Evolutionary conservation across 2,113 vertebrate genomes (phyloP).

Genomic region (Propithecus coquereli): DNA sequence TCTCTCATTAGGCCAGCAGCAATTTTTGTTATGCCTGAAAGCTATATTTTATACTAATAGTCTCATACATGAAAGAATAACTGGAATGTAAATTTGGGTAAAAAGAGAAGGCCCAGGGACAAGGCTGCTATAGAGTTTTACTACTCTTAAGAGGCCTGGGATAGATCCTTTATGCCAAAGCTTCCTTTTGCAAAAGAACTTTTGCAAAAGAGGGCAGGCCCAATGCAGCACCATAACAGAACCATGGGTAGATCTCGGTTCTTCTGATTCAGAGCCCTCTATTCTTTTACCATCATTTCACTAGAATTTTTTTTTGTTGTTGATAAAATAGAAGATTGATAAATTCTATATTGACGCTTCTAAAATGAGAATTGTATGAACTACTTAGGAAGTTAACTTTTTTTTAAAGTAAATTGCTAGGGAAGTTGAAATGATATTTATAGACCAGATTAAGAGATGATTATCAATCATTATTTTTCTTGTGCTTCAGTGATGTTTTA

Average conservation of each 20-base stretch:
- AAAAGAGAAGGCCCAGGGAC: background rate
- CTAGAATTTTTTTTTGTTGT: background rate
- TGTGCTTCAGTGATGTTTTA: background rate
- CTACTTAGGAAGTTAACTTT: background rate
- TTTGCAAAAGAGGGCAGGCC: background rate
- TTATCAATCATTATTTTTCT: background rate
- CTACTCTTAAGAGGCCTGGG: background rate
- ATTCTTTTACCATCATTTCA: background rate
- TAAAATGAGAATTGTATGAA: slow-evolving; percentile 9
- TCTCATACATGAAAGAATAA: slow-evolving; percentile 17
- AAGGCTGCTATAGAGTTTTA: background rate
- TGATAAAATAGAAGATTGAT: background rate
- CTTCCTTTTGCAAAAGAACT: background rate
- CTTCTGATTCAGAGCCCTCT: background rate
- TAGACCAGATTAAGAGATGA: background rate
- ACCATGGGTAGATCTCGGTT: background rate
- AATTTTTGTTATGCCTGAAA: slow-evolving; percentile 20
- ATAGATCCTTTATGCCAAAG: background rate
- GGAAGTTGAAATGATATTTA: background rate
- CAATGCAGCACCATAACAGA: background rate
- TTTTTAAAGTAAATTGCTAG: background rate
- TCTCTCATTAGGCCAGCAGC: background rate
- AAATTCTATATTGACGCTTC: background rate
- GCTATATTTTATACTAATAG: background rate
- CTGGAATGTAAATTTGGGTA: background rate